Percentiles rank a stretch among this genome's conserved stretches.
Conservation (phyloP, 2,113 vertebrate genomes). For the Rousettus leschenaultii region DNA sequence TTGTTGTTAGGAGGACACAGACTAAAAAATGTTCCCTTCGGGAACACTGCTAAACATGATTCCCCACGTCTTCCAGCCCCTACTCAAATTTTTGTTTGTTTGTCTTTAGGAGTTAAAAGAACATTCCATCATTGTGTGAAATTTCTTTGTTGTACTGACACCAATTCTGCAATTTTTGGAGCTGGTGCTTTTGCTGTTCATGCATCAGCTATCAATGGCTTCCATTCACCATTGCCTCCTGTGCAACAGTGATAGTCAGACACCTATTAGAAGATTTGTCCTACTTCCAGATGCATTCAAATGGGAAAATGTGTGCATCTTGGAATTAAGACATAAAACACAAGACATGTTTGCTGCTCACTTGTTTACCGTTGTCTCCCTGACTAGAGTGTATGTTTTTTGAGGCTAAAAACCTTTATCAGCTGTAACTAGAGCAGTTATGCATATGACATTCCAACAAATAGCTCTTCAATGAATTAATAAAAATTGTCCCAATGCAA, state of each 20-base stretch:
- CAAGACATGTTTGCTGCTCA: neutral
- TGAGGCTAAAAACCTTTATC: neutral
- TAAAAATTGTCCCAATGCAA: neutral
- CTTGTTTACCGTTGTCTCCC: neutral
- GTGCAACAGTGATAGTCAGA: neutral
- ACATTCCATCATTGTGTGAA: neutral
- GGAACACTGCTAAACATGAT: neutral
- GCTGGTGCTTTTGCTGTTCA: neutral
- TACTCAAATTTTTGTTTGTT: neutral
- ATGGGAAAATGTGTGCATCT: neutral
- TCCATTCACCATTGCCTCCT: fast-evolving
- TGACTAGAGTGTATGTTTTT: neutral
- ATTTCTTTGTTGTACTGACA: neutral
- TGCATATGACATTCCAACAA: neutral
- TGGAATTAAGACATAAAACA: neutral
- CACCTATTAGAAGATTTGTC: neutral
- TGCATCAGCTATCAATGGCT: neutral
- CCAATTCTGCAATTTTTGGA: neutral
- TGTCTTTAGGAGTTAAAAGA: neutral
- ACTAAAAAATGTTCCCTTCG: neutral
- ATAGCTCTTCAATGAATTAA: neutral
- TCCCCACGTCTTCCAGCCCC: fast-evolving
- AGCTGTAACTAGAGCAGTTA: neutral
- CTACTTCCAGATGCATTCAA: neutral
- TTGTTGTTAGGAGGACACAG: neutral